phyloP scores from a whole-genome alignment of 2,113 vertebrate species.

The Notothenia rossii region DNA sequence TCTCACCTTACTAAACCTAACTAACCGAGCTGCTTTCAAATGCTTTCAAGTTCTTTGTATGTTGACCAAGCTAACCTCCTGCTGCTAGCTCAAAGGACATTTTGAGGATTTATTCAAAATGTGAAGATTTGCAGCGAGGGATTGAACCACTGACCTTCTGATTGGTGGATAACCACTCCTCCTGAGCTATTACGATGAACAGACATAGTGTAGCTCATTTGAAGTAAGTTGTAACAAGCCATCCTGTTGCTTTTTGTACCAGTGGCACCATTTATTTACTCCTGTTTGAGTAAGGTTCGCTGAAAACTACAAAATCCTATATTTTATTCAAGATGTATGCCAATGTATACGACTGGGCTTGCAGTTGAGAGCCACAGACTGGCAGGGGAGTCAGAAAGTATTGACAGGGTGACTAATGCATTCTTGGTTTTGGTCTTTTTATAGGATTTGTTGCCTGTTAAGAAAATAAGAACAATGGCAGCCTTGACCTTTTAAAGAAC shows the following conservation, averaged over 20 bases:
- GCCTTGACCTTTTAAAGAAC: background rate
- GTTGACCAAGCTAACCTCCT: conserved; percentile 8
- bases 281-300: background rate
- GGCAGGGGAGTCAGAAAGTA: background rate
- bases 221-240: background rate
- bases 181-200: too few species aligned
- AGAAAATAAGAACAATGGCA: background rate
- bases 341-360: background rate
- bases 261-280: background rate
- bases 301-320: background rate
- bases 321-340: background rate
- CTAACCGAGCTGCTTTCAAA: conserved; percentile 54
- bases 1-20: conserved; percentile 42
- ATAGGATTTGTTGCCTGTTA: conserved; percentile 3
- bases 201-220: background rate
- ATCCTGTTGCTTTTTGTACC: background rate
- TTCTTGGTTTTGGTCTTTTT: background rate
- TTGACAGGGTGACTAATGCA: background rate
- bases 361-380: background rate
- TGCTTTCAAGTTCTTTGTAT: background rate
- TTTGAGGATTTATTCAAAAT: background rate
- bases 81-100: conserved; percentile 23
- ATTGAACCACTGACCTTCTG: background rate
- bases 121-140: too few species aligned
- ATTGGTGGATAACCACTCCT: too few species aligned